phyloP scores from a whole-genome alignment of 2,888 invertebrate genomes.

The Polydrusus cervinus region DNA sequence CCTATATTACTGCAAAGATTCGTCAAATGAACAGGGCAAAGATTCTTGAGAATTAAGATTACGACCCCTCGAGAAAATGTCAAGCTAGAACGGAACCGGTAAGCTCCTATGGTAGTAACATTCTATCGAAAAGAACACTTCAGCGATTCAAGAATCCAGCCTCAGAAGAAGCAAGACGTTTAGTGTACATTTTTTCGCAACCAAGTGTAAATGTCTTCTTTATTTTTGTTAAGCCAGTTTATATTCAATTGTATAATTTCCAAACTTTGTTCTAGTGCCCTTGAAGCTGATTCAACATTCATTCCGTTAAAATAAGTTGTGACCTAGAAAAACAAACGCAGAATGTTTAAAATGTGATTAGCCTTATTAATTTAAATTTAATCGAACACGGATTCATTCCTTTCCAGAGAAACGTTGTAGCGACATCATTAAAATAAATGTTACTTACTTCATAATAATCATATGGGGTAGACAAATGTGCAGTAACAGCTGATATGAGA shows the following conservation, averaged over 20 bases:
- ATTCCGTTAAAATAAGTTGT: conserved; percentile 71
- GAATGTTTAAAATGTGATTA: no score
- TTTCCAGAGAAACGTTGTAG: no score
- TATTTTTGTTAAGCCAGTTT: conserved; percentile 82
- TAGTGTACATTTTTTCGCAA: conserved; percentile 66
- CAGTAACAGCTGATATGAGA: conserved; percentile 78
- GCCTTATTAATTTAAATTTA: no score
- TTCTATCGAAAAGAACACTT: no score
- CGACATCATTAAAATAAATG: not conserved
- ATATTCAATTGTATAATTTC: conserved; percentile 89
- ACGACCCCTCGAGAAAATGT: no score
- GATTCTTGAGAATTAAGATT: no score
- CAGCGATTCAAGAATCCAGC: no score
- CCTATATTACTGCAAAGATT: conserved; percentile 22
- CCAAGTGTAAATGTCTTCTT: conserved; percentile 73
- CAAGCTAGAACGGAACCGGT: no score
- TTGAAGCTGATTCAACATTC: conserved; percentile 70
- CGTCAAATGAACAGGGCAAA: conserved; percentile 28
- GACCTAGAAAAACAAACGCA: conserved; percentile 61
- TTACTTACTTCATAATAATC: conserved; percentile 81
- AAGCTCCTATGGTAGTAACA: no score
- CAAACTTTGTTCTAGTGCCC: conserved; percentile 81
- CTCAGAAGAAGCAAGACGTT: conserved; percentile 47
- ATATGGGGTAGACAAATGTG: conserved; percentile 81
- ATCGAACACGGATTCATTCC: no score